Evolutionary conservation across 1,140 invertebrate genomes (phyloP).

Genomic region (Belonocnema kinseyi): DNA sequence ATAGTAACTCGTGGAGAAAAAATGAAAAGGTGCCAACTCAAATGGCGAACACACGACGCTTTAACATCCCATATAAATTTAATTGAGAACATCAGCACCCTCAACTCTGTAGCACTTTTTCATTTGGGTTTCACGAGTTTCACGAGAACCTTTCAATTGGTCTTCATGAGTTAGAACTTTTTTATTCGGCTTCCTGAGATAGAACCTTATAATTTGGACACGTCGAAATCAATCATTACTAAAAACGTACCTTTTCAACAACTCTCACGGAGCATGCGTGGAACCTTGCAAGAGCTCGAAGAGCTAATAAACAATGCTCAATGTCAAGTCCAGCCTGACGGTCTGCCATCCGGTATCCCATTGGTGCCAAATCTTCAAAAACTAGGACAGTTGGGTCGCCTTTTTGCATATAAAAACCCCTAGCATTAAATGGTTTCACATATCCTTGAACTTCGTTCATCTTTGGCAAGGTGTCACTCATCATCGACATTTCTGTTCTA

Average conservation of each 20-base stretch:
- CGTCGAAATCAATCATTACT: no score
- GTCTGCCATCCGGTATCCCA: conserved; percentile 78
- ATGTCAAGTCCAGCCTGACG: conserved; percentile 76
- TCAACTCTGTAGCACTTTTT: no score
- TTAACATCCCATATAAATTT: no score
- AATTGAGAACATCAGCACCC: no score
- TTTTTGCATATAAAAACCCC: conserved; percentile 59
- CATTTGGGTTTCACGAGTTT: no score
- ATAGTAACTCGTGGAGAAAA: no score
- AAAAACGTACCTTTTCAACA: conserved; percentile 71
- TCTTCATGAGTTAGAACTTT: no score
- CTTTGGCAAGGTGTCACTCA: conserved; percentile 63
- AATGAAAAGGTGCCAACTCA: no score
- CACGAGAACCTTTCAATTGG: no score
- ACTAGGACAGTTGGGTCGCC: conserved; percentile 72
- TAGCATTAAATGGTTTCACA: conserved; percentile 53
- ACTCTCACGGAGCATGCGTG: conserved; percentile 77
- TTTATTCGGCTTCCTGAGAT: no score
- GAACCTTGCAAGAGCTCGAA: conserved; percentile 77
- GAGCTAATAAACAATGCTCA: conserved; percentile 72
- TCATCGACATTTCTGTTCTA: conserved; percentile 67
- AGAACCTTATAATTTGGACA: no score
- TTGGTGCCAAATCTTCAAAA: conserved; percentile 74
- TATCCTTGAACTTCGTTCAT: conserved; percentile 61
- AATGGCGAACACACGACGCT: no score